These are phyloP conservation scores for Rhynchonycteris naso DNA, from an alignment of 2,797 vertebrate genomes.

Conservation along the genomic window DNA sequence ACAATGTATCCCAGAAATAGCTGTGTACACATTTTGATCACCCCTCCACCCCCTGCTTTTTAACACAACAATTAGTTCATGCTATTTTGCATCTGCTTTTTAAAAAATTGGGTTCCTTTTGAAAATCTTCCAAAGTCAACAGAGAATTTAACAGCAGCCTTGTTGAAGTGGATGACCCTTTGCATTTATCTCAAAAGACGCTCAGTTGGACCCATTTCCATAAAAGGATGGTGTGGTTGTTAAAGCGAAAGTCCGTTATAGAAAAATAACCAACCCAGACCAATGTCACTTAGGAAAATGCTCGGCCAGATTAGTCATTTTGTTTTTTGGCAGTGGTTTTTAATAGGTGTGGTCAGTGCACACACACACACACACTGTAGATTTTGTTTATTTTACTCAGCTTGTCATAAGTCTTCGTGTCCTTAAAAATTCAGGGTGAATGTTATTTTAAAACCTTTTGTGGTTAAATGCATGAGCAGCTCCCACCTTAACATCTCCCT, in stretches of 20 bases:
- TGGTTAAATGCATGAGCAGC: not conserved
- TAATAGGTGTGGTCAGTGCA: not conserved
- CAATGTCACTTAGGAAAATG: not conserved
- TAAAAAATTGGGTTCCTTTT: not conserved
- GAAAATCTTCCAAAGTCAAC: not conserved
- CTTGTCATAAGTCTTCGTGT: not conserved
- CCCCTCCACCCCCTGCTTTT: not conserved
- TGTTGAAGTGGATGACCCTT: not conserved
- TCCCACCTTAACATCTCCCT: no score
- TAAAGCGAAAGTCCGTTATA: not conserved
- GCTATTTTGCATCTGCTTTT: not conserved
- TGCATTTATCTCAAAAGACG: not conserved
- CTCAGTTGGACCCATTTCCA: not conserved
- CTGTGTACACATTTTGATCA: not conserved
- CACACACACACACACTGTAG: fast-evolving
- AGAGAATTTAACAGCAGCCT: not conserved
- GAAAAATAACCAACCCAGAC: not conserved
- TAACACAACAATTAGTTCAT: not conserved
- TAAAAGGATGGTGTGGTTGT: not conserved
- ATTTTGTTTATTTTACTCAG: not conserved
- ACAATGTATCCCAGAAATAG: not conserved
- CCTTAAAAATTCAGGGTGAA: not conserved
- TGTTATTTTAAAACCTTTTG: not conserved
- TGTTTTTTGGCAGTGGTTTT: no score
- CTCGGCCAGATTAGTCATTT: not conserved